Conservation (phyloP, 2,113 vertebrate genomes). For the Dasyprocta punctata region DNA sequence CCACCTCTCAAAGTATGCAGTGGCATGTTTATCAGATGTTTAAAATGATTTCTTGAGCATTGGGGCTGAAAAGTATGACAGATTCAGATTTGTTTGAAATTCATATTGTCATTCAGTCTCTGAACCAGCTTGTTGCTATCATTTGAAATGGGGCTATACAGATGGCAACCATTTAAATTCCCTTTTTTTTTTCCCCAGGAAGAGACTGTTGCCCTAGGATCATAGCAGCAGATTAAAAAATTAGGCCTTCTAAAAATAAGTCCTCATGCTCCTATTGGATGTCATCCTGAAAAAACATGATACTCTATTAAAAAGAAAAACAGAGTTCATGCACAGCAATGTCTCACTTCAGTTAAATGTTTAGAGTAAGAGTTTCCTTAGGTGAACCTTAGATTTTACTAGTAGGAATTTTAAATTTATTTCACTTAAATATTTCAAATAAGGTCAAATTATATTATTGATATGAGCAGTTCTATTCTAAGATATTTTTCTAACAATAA, state of each 20-base stretch:
- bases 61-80: slow-evolving; percentile 57
- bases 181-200: background rate
- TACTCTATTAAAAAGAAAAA: slow-evolving; percentile 50
- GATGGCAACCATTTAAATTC: slow-evolving; percentile 70
- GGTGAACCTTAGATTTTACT: background rate
- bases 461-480: slow-evolving; percentile 22
- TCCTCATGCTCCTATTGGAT: background rate
- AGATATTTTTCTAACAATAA: slow-evolving; percentile 16
- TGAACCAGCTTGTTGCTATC: slow-evolving; percentile 62
- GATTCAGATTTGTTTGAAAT: slow-evolving; percentile 76
- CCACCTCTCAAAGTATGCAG: slow-evolving; percentile 40
- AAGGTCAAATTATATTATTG: slow-evolving; percentile 43
- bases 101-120: slow-evolving; percentile 70
- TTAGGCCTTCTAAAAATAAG: slow-evolving; percentile 56
- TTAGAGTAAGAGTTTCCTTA: slow-evolving; percentile 46
- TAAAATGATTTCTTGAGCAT: slow-evolving; percentile 70
- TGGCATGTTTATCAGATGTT: slow-evolving; percentile 64
- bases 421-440: slow-evolving; percentile 25
- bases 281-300: slow-evolving; percentile 49
- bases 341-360: slow-evolving; percentile 9
- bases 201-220: slow-evolving; percentile 62
- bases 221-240: slow-evolving; percentile 59
- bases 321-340: background rate
- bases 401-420: slow-evolving; percentile 31
- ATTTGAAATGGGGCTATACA: slow-evolving; percentile 61